Evolutionary conservation across 2,888 invertebrate genomes (phyloP).

Genomic region (Oegoconia quadripuncta): DNA sequence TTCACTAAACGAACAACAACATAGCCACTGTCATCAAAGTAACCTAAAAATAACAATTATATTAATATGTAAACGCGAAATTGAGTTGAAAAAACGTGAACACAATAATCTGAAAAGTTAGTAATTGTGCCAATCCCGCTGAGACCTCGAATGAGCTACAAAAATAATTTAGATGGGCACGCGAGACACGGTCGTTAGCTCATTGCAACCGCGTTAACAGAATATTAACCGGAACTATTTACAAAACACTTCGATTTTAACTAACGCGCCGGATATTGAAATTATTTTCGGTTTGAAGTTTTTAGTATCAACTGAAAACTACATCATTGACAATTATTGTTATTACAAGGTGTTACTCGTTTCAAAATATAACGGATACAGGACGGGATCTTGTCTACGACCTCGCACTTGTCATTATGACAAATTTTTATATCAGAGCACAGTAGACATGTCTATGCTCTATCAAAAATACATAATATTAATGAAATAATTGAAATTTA

Average conservation of each 20-base stretch:
- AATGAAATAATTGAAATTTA: conserved; percentile 4
- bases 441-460: no score
- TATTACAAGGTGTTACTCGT: no score
- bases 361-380: no score
- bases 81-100: conserved; percentile 5
- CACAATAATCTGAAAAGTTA: conserved; percentile 7
- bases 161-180: conserved; percentile 68
- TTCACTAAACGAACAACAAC: conserved; percentile 15
- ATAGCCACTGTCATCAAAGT: not conserved
- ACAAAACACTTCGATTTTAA: conserved; percentile 5
- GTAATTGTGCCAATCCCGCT: conserved; percentile 33
- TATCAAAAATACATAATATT: not conserved
- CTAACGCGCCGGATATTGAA: no score
- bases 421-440: no score
- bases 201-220: conserved; percentile 16
- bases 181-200: conserved; percentile 36
- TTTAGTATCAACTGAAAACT: no score
- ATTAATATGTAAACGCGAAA: not conserved
- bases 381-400: no score
- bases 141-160: conserved; percentile 60
- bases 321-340: no score
- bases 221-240: conserved; percentile 14
- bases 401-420: not conserved
- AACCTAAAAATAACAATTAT: not conserved
- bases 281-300: no score